These are phyloP conservation scores for Agriotes lineatus DNA, from an alignment of 2,888 invertebrate species.

Conservation along the genomic window DNA sequence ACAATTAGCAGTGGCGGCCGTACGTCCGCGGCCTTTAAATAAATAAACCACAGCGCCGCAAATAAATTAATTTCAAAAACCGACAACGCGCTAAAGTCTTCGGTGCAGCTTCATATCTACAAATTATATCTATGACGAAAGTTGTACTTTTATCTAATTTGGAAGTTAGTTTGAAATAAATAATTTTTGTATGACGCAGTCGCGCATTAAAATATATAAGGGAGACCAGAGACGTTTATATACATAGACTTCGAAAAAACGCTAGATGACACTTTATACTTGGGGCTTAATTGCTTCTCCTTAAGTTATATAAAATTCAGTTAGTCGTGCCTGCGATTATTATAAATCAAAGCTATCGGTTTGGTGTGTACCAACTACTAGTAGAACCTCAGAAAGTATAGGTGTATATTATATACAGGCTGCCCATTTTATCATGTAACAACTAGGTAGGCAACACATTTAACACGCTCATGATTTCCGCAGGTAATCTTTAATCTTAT, in stretches of 20 bases:
- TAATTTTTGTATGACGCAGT: conserved; percentile 38
- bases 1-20: conserved; percentile 58
- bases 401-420: no score
- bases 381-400: no score
- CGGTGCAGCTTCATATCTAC: conserved; percentile 50
- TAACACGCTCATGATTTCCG: no score
- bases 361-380: no score
- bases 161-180: conserved; percentile 54
- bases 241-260: not conserved
- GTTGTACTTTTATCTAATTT: conserved; percentile 64
- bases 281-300: no score
- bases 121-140: conserved; percentile 62
- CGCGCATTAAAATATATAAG: conserved; percentile 37
- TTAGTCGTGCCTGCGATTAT: no score
- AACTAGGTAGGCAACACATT: no score
- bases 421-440: no score
- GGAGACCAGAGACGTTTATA: conserved; percentile 10
- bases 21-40: conserved; percentile 57
- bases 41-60: conserved; percentile 58
- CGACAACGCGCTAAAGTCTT: conserved; percentile 55
- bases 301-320: no score
- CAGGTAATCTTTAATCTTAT: no score
- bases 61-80: conserved; percentile 60
- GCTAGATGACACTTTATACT: no score
- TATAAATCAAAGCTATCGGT: no score